Percentiles rank a stretch among this genome's conserved stretches.
phyloP scores from a whole-genome alignment of 2,888 invertebrate species.

The Pachydiplax longipennis region DNA sequence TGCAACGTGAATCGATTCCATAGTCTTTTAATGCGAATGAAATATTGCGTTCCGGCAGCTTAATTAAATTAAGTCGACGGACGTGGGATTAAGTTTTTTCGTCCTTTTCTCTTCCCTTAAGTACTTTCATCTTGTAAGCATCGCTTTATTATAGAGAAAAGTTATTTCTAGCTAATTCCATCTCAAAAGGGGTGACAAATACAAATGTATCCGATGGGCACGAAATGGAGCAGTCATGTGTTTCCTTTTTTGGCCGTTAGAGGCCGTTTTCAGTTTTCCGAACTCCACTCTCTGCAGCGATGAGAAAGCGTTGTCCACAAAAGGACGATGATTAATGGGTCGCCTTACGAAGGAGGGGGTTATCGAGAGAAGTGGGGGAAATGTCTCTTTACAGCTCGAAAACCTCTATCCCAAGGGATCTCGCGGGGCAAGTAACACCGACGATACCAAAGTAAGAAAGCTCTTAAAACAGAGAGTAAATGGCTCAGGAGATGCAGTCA shows the following conservation, averaged over 20 bases:
- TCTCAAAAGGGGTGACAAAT: background rate
- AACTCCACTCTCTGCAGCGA: constrained; percentile 4
- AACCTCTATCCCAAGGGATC: background rate
- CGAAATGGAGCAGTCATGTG: constrained; percentile 8
- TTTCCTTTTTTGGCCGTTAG: background rate
- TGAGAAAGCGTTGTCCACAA: constrained; percentile 23
- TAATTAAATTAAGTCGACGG: too few relatives aligned
- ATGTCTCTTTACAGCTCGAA: background rate
- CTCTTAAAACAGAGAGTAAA: too few relatives aligned
- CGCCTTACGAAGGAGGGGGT: background rate
- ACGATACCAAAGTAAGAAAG: too few relatives aligned
- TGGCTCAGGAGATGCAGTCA: too few relatives aligned
- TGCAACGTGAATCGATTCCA: too few relatives aligned
- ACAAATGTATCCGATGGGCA: constrained; percentile 6
- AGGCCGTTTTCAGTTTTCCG: constrained; percentile 12
- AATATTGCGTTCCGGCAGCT: too few relatives aligned
- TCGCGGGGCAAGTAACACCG: background rate
- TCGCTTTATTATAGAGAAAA: background rate
- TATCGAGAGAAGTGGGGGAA: background rate
- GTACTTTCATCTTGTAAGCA: background rate
- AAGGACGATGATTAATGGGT: constrained; percentile 34
- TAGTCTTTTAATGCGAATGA: too few relatives aligned
- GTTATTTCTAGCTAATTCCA: background rate
- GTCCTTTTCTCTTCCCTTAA: too few relatives aligned
- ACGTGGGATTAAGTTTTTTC: too few relatives aligned